phyloP scores from a whole-genome alignment of 2,888 invertebrate species.

The Sisyra terminalis region DNA sequence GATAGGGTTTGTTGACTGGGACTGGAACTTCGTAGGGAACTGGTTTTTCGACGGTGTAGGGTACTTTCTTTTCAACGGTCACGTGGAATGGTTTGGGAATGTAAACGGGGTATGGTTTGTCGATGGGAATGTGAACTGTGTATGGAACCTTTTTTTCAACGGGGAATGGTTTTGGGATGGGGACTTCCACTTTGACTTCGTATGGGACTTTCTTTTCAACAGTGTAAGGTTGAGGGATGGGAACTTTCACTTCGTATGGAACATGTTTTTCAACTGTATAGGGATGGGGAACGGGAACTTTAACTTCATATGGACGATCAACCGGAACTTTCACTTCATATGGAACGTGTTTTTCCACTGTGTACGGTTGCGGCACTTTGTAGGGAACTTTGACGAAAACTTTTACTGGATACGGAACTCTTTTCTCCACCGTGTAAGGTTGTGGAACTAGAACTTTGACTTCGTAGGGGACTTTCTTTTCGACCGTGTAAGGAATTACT shows the following conservation, averaged over 20 bases:
- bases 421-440: slow-evolving; percentile 56
- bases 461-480: slow-evolving; percentile 66
- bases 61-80: slow-evolving; percentile 52
- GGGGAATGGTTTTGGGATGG: slow-evolving; percentile 46
- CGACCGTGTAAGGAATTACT: slow-evolving; percentile 66
- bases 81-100: slow-evolving; percentile 57
- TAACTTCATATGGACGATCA: slow-evolving; percentile 57
- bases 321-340: slow-evolving; percentile 59
- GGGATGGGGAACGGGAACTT: slow-evolving; percentile 54
- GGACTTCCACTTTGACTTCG: slow-evolving; percentile 46
- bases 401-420: slow-evolving; percentile 50
- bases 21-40: slow-evolving; percentile 59
- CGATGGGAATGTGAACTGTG: slow-evolving; percentile 56
- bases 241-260: slow-evolving; percentile 55
- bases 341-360: slow-evolving; percentile 56
- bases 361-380: slow-evolving; percentile 54
- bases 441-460: slow-evolving; percentile 53
- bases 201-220: slow-evolving; percentile 37
- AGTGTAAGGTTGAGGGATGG: slow-evolving; percentile 37
- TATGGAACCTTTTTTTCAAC: slow-evolving; percentile 68
- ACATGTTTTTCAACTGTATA: slow-evolving; percentile 63
- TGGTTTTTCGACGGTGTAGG: slow-evolving; percentile 50
- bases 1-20: slow-evolving; percentile 56
- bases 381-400: slow-evolving; percentile 56
- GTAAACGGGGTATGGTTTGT: slow-evolving; percentile 51